These are phyloP conservation scores for Sardinella longiceps DNA, from an alignment of 2,797 vertebrate genomes.

Conservation along the genomic window DNA sequence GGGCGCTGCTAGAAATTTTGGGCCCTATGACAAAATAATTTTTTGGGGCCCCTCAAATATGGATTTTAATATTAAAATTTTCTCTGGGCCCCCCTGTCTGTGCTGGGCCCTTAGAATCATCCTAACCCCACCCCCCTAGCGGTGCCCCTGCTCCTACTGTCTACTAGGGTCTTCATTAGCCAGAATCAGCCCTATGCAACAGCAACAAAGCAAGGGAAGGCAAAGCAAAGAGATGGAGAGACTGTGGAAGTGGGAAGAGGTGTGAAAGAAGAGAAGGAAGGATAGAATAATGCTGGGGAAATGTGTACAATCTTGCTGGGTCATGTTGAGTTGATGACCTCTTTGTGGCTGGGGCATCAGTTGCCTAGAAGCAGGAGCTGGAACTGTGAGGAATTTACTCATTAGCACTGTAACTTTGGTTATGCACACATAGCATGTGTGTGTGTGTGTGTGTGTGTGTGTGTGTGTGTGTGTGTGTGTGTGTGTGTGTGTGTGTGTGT, in stretches of 20 bases:
- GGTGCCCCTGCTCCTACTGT: no score
- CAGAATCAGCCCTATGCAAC: neutral
- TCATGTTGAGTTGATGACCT: neutral
- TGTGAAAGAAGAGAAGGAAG: neutral
- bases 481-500: neutral
- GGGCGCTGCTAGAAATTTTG: no score
- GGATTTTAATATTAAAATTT: no score
- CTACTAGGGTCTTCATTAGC: neutral
- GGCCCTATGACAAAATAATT: no score
- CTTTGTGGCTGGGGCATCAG: conserved; percentile 43
- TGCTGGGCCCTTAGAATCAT: no score
- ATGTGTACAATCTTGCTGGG: neutral
- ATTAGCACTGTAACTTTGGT: conserved; percentile 44
- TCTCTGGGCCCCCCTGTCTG: no score
- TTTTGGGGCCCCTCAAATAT: no score
- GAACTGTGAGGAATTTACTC: conserved; percentile 45
- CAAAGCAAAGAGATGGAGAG: neutral
- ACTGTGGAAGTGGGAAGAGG: neutral
- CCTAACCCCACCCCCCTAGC: no score
- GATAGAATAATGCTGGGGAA: neutral
- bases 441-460: conserved; percentile 13
- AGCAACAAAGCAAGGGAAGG: neutral
- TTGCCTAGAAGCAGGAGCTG: conserved; percentile 42
- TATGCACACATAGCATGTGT: neutral
- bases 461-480: conserved; percentile 9